Evolutionary conservation across 2,113 vertebrate species (phyloP).

Genomic region (Macquaria australasica): DNA sequence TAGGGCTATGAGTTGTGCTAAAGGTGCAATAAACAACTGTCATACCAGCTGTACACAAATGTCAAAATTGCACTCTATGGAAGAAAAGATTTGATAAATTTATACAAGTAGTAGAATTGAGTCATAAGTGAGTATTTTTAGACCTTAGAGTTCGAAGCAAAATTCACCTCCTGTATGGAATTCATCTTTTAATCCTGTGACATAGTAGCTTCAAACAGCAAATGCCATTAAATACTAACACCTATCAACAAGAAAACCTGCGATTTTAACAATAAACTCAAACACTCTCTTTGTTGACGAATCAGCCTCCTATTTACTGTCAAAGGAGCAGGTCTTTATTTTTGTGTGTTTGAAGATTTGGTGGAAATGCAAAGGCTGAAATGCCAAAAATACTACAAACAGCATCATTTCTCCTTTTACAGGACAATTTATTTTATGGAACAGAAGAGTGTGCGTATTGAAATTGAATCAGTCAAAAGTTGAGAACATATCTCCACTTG

Average conservation of each 20-base stretch:
- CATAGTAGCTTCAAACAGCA: slow-evolving; percentile 22
- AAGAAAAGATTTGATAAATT: background rate
- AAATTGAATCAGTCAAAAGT: slow-evolving; percentile 4
- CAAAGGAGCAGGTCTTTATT: background rate
- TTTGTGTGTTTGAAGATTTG: slow-evolving; percentile 12
- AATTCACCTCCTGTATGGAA: slow-evolving; percentile 24
- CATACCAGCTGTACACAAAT: slow-evolving; percentile 17
- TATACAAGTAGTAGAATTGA: slow-evolving; percentile 20
- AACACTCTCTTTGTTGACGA: slow-evolving; percentile 1
- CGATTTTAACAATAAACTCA: background rate
- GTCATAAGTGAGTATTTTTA: slow-evolving; percentile 38
- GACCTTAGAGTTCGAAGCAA: slow-evolving; percentile 27
- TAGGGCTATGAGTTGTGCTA: slow-evolving; percentile 31
- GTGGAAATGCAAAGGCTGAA: background rate
- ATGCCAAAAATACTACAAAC: background rate
- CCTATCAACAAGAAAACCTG: slow-evolving; percentile 7
- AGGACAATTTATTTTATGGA: background rate
- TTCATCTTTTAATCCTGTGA: slow-evolving; percentile 26
- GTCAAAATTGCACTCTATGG: slow-evolving; percentile 17
- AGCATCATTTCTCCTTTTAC: background rate
- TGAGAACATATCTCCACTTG: slow-evolving; percentile 23
- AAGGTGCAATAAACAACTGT: slow-evolving; percentile 63
- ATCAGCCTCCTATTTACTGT: slow-evolving; percentile 6
- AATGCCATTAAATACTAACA: background rate
- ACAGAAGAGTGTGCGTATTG: slow-evolving; percentile 13